Evolutionary conservation across 2,797 vertebrate genomes (phyloP).

Genomic region (Yasuhikotakia modesta): DNA sequence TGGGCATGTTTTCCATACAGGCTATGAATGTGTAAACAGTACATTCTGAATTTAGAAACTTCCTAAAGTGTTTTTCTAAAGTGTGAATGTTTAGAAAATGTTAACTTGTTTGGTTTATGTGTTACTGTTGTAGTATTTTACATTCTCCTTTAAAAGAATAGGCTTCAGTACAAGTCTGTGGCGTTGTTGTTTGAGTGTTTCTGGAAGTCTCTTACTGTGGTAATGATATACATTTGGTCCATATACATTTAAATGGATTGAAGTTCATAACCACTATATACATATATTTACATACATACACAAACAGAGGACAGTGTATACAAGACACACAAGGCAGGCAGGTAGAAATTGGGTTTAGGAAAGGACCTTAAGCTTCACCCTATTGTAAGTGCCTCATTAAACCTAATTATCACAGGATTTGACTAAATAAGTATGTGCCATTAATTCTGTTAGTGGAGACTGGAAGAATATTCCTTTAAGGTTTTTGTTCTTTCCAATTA

Average conservation of each 20-base stretch:
- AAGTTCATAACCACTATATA: background rate
- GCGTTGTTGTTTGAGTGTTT: background rate
- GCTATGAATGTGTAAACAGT: conserved; percentile 42
- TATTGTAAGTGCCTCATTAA: too few species aligned
- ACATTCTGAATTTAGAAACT: conserved; percentile 21
- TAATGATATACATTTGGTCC: too few species aligned
- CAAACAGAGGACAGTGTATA: too few species aligned
- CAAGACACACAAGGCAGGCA: too few species aligned
- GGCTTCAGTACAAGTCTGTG: background rate
- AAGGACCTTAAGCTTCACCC: too few species aligned
- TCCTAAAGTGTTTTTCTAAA: background rate
- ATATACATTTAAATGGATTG: background rate
- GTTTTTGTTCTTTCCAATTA: background rate
- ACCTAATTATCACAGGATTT: too few species aligned
- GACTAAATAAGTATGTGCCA: too few species aligned
- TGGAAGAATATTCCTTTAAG: background rate
- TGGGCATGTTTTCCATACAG: conserved; percentile 22
- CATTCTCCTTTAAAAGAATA: background rate
- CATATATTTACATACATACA: background rate
- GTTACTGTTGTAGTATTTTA: background rate
- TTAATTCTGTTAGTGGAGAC: too few species aligned
- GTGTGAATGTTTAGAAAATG: background rate
- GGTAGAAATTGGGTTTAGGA: too few species aligned
- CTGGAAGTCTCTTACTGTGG: too few species aligned
- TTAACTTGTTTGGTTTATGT: background rate